Evolutionary conservation across 2,797 vertebrate genomes (phyloP).

Genomic region (Hipposideros larvatus): DNA sequence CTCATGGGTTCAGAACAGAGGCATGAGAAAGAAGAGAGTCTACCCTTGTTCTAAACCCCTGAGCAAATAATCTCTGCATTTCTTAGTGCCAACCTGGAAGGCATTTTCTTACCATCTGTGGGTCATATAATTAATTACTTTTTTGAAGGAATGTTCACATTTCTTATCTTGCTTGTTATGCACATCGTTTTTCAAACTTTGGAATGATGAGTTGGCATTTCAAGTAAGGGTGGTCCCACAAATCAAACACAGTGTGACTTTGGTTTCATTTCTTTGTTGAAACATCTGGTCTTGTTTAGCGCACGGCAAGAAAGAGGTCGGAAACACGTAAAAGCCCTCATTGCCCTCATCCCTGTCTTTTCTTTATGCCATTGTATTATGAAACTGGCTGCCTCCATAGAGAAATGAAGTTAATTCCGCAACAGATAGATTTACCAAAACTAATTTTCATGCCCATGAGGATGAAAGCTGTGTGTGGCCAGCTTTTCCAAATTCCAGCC

Average conservation of each 20-base stretch:
- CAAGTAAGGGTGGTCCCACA: slow-evolving; percentile 79
- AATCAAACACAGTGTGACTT: slow-evolving; percentile 75
- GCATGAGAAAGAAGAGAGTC: not conserved
- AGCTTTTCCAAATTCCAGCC: slow-evolving; percentile 78
- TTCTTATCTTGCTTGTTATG: slow-evolving; percentile 70
- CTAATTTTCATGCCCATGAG: slow-evolving; percentile 76
- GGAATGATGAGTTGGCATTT: slow-evolving; percentile 63
- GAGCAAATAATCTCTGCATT: not conserved
- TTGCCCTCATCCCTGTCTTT: slow-evolving; percentile 58
- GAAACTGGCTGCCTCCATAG: slow-evolving; percentile 77
- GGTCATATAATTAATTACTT: slow-evolving; percentile 64
- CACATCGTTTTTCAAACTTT: slow-evolving; percentile 72
- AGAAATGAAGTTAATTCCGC: slow-evolving; percentile 81
- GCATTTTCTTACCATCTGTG: slow-evolving; percentile 42
- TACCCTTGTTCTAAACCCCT: not conserved
- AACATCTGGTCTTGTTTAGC: slow-evolving; percentile 78
- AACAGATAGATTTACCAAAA: slow-evolving; percentile 79
- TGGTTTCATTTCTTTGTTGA: slow-evolving; percentile 59
- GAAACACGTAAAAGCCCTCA: slow-evolving; percentile 25
- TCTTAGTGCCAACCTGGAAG: slow-evolving; percentile 40
- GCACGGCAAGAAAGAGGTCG: slow-evolving; percentile 15
- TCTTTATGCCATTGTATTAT: slow-evolving; percentile 75
- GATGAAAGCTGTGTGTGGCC: slow-evolving; percentile 58
- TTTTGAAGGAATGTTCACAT: slow-evolving; percentile 67
- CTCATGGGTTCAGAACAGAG: not conserved